phyloP scores from a whole-genome alignment of 2,113 vertebrate species.

The Ginglymostoma cirratum region DNA sequence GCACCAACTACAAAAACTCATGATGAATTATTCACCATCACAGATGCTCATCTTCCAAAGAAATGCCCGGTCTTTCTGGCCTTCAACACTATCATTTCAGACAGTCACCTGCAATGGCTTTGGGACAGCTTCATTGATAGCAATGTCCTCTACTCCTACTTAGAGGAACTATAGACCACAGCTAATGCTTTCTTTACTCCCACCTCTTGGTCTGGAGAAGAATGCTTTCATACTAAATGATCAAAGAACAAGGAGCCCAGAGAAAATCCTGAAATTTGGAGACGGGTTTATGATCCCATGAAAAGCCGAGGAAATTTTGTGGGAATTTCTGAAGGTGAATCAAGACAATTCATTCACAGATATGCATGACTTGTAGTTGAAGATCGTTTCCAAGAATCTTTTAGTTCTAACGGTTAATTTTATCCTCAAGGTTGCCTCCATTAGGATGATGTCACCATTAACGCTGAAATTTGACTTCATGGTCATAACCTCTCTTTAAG shows the following conservation, averaged over 20 bases:
- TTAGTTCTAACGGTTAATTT: not conserved
- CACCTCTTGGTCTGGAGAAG: not conserved
- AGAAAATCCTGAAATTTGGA: not conserved
- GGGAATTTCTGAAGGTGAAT: not conserved
- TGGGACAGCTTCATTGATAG: not conserved
- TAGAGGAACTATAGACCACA: not conserved
- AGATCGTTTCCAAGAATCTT: not conserved
- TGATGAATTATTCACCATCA: not conserved
- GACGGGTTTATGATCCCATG: not conserved
- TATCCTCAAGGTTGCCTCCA: not conserved
- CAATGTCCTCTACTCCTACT: not conserved
- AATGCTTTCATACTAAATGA: not conserved
- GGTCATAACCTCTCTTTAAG: not conserved
- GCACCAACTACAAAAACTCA: not conserved
- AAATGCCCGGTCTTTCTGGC: not conserved
- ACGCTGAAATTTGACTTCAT: not conserved
- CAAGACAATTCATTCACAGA: not conserved
- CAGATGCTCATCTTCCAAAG: not conserved
- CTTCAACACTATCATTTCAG: not conserved
- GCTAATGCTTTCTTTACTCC: not conserved
- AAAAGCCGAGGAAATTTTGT: not conserved
- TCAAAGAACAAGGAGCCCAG: not conserved
- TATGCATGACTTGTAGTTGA: not conserved
- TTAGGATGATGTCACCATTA: not conserved
- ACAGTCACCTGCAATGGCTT: not conserved